These are phyloP conservation scores for Calosoma granatense DNA, from an alignment of 1,140 invertebrate species.

Conservation along the genomic window DNA sequence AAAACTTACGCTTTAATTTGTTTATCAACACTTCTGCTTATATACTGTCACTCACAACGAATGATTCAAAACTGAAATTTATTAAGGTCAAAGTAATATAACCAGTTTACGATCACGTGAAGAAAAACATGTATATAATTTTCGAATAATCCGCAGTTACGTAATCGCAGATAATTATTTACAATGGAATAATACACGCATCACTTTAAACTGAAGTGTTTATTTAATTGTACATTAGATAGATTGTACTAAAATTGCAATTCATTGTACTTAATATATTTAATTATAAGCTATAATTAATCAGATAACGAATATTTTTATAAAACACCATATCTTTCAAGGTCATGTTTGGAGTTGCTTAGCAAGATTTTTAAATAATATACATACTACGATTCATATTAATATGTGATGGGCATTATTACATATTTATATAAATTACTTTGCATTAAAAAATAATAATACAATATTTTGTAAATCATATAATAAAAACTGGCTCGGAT, in stretches of 20 bases:
- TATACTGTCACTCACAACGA: no score
- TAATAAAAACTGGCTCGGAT: neutral
- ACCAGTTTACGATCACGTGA: neutral
- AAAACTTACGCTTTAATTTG: neutral
- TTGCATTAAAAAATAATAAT: neutral
- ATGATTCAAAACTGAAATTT: no score
- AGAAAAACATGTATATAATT: neutral
- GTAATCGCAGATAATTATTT: no score
- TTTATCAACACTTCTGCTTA: neutral
- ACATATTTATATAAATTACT: neutral
- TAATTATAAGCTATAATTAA: neutral
- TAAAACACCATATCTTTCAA: no score
- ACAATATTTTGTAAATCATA: neutral
- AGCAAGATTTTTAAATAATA: neutral
- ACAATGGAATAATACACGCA: no score
- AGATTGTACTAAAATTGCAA: neutral
- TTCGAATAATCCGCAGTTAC: no score
- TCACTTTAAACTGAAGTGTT: neutral
- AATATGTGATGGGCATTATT: neutral
- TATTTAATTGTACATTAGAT: neutral
- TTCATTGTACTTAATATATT: neutral
- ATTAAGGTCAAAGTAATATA: no score
- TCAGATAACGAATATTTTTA: neutral
- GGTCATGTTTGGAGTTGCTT: neutral
- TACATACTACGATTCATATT: neutral